These are phyloP conservation scores for Drosophila mayaguana DNA, from an alignment of 2,888 invertebrate species.

Conservation along the genomic window DNA sequence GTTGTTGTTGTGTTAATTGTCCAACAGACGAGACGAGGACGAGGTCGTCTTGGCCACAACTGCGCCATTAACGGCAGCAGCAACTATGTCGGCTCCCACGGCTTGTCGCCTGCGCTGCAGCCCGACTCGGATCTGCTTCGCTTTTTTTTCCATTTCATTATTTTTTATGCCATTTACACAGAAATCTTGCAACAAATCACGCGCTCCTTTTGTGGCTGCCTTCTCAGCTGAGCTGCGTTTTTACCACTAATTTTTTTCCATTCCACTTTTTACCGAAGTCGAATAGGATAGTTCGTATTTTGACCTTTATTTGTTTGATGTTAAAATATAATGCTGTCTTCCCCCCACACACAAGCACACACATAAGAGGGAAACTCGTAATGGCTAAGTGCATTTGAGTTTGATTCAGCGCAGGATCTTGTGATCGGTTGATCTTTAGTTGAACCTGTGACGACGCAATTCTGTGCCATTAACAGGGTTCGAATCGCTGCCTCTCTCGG, in stretches of 20 bases:
- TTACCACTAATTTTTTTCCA: slow-evolving; percentile 58
- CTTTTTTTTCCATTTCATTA: slow-evolving; percentile 33
- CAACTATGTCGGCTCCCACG: slow-evolving; percentile 69
- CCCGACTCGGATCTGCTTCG: slow-evolving; percentile 20
- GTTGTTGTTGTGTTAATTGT: slow-evolving; percentile 75
- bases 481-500: slow-evolving; percentile 31
- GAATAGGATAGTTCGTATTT: slow-evolving; percentile 38
- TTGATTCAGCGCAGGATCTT: slow-evolving; percentile 50
- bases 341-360: slow-evolving; percentile 21
- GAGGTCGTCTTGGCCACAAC: slow-evolving; percentile 50
- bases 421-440: slow-evolving; percentile 13
- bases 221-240: slow-evolving; percentile 42
- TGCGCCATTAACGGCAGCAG: slow-evolving; percentile 67
- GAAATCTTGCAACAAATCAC: slow-evolving; percentile 81
- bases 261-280: slow-evolving; percentile 13
- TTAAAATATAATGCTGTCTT: slow-evolving; percentile 59
- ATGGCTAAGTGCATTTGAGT: slow-evolving; percentile 57
- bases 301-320: slow-evolving; percentile 78
- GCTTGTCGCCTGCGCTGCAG: slow-evolving; percentile 26
- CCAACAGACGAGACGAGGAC: slow-evolving; percentile 18
- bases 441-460: slow-evolving; percentile 75
- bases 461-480: slow-evolving; percentile 67
- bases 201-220: slow-evolving; percentile 63
- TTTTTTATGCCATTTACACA: slow-evolving; percentile 78
- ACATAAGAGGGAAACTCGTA: slow-evolving; percentile 26